Base-by-base conservation (phyloP, 1,140 invertebrate species). In the Ylistrum balloti region DNA sequence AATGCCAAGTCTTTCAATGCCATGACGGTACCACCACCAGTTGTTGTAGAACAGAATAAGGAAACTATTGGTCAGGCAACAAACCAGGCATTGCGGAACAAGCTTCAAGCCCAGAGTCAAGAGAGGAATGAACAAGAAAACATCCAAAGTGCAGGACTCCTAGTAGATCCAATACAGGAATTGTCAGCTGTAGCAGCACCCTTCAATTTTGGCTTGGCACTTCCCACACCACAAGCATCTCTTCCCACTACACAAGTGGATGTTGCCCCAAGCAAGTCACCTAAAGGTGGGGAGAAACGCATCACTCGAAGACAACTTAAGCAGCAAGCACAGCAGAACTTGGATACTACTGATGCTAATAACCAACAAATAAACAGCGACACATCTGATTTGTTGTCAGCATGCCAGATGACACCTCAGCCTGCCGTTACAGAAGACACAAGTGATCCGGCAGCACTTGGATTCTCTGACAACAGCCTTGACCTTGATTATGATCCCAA, bases 361-460 rank as follows among this genome's bases (percentile, higher is more conserved):
- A 74, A 74, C 56, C 56, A 22, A 74, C 56, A 74, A 74, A n/a
- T 74, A 9, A n/a, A 22, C 5, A 28, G 9, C 9, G 56, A 74
- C 9, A n/a, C 56, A 28, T 74, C 90, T 28, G 91, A 92, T 32
- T 86, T 92, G 48, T 87, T 92, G 45, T 90, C 89, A 28, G 88
- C 91, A 45, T 88, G 89, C 88, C 88, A 91, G 85, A 45, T 0
- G 1, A 74, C 56, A 7, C 56, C 56, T 11, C 56, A 74, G 56
- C 1, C 22, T n/a, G n/a, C 0, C 9, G 17, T 45, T 13, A 17
- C 41, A 15, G 56, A 74, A n/a, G 56, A 74, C n/a, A 74, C 56
- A 0, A 74, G 17, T 74, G 56, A 74, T 28, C 56, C 56, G 28
- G 56, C 56, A 5, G 56, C 13, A 3, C 22, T 74, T 0, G 56